Evolutionary conservation across 1,140 invertebrate genomes (phyloP).

Genomic region (Manduca sexta): DNA sequence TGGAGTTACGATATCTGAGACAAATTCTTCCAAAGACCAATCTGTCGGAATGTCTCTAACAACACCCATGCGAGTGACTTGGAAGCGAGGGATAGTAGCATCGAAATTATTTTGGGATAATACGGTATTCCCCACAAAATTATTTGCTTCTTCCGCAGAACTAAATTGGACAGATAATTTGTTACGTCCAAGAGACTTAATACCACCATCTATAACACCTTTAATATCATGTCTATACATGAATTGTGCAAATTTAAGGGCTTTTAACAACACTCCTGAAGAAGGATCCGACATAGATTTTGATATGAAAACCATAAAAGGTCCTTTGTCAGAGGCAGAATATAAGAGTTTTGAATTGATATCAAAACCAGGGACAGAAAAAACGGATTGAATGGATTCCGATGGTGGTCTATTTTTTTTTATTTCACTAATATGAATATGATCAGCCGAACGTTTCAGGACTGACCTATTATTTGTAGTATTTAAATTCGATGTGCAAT

Average conservation of each 20-base stretch:
- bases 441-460: too few relatives aligned
- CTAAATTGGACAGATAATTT: background rate
- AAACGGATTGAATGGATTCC: too few relatives aligned
- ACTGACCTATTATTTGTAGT: too few relatives aligned
- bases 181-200: background rate
- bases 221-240: background rate
- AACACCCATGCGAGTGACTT: background rate
- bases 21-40: background rate
- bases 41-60: background rate
- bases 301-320: too few relatives aligned
- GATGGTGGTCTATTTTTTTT: too few relatives aligned
- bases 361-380: too few relatives aligned
- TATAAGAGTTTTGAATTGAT: too few relatives aligned
- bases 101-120: background rate
- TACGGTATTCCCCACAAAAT: background rate
- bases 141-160: background rate
- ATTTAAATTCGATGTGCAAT: too few relatives aligned
- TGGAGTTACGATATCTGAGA: background rate
- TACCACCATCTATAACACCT: background rate
- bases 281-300: too few relatives aligned
- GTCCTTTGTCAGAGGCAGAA: too few relatives aligned
- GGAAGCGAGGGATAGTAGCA: background rate
- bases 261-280: too few relatives aligned
- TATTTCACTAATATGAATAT: too few relatives aligned
- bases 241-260: background rate